Base-by-base conservation (phyloP, 2,888 invertebrate genomes). In the Xestobium rufovillosum region DNA sequence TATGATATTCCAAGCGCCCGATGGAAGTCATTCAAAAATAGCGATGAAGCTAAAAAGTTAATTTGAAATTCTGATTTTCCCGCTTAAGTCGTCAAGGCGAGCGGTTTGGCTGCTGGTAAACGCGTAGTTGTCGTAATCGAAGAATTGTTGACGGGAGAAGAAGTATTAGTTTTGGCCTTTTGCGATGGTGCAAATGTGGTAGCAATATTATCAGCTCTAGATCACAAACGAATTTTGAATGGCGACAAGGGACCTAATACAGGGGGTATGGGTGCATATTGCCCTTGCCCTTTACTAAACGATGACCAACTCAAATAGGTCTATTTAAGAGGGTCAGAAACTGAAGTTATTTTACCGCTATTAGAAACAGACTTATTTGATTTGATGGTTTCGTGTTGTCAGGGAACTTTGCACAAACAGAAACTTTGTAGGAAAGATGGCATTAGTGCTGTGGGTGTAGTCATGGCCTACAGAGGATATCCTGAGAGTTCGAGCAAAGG, bases 241-340 rank as follows among this genome's bases (percentile, higher is more conserved):
- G 82, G 81, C 0, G 96, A 97, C 67, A 66, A 72, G 12, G 97
- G 97, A 0, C 89, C 87, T n/a, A 97, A 96, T 64, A 97, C 97
- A 0, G 97, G 97, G 0, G 97, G 97, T 28, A 97, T 98, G 97
- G 97, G 97, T 1, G 96, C 95, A 2, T 90, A 94, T 60, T 89
- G 87, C 47, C 96, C 96, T 0, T 92, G 91, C 50, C 83, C 87
- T 0, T 69, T 90, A 44, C 89, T 92, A 0, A 83, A 85, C 69
- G 88, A 94, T 1, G 66, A 98, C 41, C 97, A 98, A 68, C 98
- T 89, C 66, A 98, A 98, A 65, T 95, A n/a, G n/a, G n/a, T n/a
- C n/a, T n/a, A n/a, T n/a, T n/a, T n/a, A n/a, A n/a, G 97, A 0
- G 97, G 98, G 71, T 97, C 97, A 0, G 97, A 98, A 69, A 95